Evolutionary conservation across 1,140 invertebrate species (phyloP).

Genomic region (Geopemphigus sp.): DNA sequence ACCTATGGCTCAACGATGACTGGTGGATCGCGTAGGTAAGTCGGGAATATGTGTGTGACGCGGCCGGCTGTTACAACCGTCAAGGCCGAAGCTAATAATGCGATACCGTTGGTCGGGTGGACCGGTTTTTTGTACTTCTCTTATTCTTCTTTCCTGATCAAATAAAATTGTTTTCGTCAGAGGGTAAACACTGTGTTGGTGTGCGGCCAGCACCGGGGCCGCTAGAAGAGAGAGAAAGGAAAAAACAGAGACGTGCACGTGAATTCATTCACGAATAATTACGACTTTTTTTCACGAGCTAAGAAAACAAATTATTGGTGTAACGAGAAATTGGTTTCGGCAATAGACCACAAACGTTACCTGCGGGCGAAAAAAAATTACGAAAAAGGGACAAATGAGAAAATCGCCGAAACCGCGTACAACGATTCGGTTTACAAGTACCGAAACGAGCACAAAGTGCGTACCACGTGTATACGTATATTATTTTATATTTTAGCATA

Average conservation of each 20-base stretch:
- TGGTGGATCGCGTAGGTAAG: constrained; percentile 11
- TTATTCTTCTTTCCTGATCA: background rate
- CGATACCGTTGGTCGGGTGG: constrained; percentile 22
- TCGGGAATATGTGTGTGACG: constrained; percentile 10
- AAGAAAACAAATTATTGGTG: background rate
- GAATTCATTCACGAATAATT: constrained; percentile 12
- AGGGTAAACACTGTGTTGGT: too few relatives aligned
- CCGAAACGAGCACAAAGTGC: too few relatives aligned
- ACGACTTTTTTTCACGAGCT: constrained; percentile 2
- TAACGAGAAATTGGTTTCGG: background rate
- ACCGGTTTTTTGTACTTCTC: constrained; percentile 5
- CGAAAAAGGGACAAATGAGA: background rate
- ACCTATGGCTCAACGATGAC: constrained; percentile 12
- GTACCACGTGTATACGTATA: too few relatives aligned
- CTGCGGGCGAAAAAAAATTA: background rate
- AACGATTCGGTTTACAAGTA: too few relatives aligned
- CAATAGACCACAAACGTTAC: background rate
- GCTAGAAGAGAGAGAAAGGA: too few relatives aligned
- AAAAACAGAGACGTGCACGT: background rate
- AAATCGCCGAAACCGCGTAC: background rate
- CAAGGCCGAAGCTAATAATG: background rate
- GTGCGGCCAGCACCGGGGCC: too few relatives aligned
- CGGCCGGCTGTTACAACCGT: background rate
- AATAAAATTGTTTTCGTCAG: background rate
- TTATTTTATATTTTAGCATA: constrained; percentile 12